A percentile compares a stretch with the other conserved stretches of the same genome.
These are phyloP conservation scores for Andricus quercusramuli DNA, from an alignment of 2,888 invertebrate species.

Conservation along the genomic window DNA sequence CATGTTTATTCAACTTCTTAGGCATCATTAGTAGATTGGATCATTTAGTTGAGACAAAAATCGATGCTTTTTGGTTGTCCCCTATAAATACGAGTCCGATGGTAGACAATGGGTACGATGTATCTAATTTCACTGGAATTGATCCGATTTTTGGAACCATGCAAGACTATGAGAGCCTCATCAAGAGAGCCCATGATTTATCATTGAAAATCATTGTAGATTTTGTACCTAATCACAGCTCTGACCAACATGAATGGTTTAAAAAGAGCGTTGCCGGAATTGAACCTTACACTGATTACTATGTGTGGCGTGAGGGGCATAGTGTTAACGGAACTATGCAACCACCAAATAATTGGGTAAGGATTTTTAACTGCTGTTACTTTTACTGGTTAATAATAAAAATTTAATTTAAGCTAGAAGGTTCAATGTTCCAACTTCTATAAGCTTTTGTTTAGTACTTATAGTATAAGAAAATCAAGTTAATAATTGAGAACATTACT, in stretches of 20 bases:
- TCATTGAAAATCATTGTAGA: slow-evolving; percentile 82
- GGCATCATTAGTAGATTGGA: slow-evolving; percentile 82
- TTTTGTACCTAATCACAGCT: slow-evolving; percentile 87
- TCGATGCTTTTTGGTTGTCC: slow-evolving; percentile 77
- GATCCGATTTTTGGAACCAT: slow-evolving; percentile 86
- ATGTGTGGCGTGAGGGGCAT: slow-evolving; percentile 87
- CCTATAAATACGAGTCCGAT: slow-evolving; percentile 85
- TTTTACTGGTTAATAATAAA: too few relatives aligned
- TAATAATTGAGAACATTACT: too few relatives aligned
- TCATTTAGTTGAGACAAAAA: slow-evolving; percentile 84
- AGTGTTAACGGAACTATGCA: slow-evolving; percentile 77
- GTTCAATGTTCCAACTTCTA: too few relatives aligned
- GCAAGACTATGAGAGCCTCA: slow-evolving; percentile 84
- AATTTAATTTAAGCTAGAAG: too few relatives aligned
- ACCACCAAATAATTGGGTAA: slow-evolving; percentile 90
- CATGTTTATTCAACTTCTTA: slow-evolving; percentile 64
- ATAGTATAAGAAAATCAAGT: too few relatives aligned
- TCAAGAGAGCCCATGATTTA: slow-evolving; percentile 80
- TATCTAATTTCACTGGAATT: slow-evolving; percentile 84
- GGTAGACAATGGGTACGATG: slow-evolving; percentile 90
- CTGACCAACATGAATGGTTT: slow-evolving; percentile 90
- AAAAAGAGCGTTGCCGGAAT: slow-evolving; percentile 82
- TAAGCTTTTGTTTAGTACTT: too few relatives aligned
- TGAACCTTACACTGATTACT: slow-evolving; percentile 86
- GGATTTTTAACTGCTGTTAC: slow-evolving; percentile 41